phyloP scores from a whole-genome alignment of 2,888 invertebrate genomes.

The Esperia sulphurella region DNA sequence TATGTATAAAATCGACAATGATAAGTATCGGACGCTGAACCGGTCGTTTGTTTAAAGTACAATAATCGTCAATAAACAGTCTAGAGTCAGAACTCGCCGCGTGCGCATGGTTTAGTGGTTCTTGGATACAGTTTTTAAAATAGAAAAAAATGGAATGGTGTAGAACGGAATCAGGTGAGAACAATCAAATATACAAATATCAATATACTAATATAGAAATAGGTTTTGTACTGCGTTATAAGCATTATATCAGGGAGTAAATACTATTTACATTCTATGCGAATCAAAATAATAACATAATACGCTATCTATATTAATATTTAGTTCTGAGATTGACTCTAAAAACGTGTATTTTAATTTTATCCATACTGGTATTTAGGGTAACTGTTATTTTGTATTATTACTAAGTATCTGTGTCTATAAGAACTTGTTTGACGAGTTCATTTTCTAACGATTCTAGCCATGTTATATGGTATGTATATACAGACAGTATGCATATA shows the following conservation, averaged over 20 bases:
- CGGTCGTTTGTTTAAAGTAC: background rate
- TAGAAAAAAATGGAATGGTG: conserved; percentile 46
- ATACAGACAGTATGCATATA: too few species aligned
- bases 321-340: too few species aligned
- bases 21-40: conserved; percentile 9
- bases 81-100: conserved; percentile 13
- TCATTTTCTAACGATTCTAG: too few species aligned
- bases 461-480: too few species aligned
- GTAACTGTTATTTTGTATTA: too few species aligned
- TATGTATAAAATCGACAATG: background rate
- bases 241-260: background rate
- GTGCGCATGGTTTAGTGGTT: conserved; percentile 20
- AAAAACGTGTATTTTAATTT: too few species aligned
- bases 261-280: background rate
- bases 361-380: too few species aligned
- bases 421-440: too few species aligned
- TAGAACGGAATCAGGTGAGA: conserved; percentile 43
- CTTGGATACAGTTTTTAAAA: background rate
- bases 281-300: background rate
- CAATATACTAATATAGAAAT: too few species aligned
- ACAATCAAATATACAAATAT: too few species aligned
- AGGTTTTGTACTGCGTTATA: background rate
- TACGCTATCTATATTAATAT: too few species aligned
- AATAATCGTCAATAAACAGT: conserved; percentile 12
- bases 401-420: too few species aligned